Conservation (phyloP, 1,140 invertebrate species). For the Fopius arisanus region DNA sequence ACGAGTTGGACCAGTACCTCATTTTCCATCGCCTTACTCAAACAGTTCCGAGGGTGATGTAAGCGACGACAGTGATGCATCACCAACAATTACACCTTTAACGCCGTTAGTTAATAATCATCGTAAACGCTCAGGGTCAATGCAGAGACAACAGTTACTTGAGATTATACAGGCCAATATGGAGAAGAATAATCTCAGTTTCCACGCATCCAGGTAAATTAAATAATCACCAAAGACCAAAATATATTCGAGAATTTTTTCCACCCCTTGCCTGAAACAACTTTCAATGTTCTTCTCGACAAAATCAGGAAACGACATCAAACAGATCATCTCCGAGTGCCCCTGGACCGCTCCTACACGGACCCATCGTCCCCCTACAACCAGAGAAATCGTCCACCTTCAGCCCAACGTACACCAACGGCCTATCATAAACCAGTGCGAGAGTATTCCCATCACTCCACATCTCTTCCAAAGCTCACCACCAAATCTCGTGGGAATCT, state of each 20-base stretch:
- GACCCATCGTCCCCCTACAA: conserved; percentile 45
- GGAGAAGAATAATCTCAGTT: conserved; percentile 88
- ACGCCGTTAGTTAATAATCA: conserved; percentile 60
- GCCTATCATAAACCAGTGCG: conserved; percentile 53
- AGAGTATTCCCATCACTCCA: conserved; percentile 47
- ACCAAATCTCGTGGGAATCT: conserved; percentile 45
- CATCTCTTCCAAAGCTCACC: conserved; percentile 46
- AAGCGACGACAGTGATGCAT: conserved; percentile 61
- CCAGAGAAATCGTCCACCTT: conserved; percentile 38
- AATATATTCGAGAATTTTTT: too few relatives aligned
- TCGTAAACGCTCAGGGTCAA: conserved; percentile 70
- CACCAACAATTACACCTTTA: conserved; percentile 54
- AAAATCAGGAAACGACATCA: conserved; percentile 58
- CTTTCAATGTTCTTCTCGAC: too few relatives aligned
- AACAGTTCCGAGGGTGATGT: conserved; percentile 62
- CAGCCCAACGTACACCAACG: conserved; percentile 33
- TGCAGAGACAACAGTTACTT: conserved; percentile 82
- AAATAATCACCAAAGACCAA: too few relatives aligned
- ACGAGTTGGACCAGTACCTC: conserved; percentile 57
- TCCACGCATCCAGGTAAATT: conserved; percentile 77
- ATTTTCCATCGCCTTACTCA: conserved; percentile 57
- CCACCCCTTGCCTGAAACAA: too few relatives aligned
- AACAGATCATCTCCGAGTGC: conserved; percentile 52
- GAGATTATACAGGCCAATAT: conserved; percentile 90
- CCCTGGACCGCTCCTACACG: conserved; percentile 45